Base-by-base conservation (phyloP, 2,888 invertebrate genomes). In the Nemotelus nigrinus region DNA sequence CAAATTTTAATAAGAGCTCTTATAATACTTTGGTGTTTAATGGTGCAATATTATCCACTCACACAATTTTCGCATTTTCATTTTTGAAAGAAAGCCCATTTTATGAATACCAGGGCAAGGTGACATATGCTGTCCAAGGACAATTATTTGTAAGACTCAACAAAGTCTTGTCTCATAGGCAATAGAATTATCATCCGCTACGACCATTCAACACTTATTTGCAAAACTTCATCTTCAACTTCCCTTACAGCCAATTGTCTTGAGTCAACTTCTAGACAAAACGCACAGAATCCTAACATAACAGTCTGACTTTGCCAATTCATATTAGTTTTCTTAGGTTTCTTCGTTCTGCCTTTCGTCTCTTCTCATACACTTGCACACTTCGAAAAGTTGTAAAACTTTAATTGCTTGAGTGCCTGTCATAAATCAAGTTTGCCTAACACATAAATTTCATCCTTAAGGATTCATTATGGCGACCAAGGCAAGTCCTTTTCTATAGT, bases 401-500 rank as follows among this genome's bases (percentile, higher is more conserved):
- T 74, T 74, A 74, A 74, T 74, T 74, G 63, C 74, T 74, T 74
- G 74, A 74, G 74, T 74, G 74, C 74, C 60, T 74, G 74, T 74
- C 74, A 74, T 74, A 74, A 74, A 74, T 74, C 74, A 74, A 74
- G 74, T 74, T 74, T 60, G 60, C 48, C 74, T 63, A 47, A 63
- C 60, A 60, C 63, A 74, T 74, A 74, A 74, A 74, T 74, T 74
- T 60, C 41, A 43, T 74, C 74, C 74, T 74, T 74, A 63, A 63
- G 63, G 74, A 74, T 48, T 74, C 74, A 74, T 74, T 74, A 74
- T 60, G 70, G 70, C 53, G 53, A 70, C 70, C 8, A 58, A 25
- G 25, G 25, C 25, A 25, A 25, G 74, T 74, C 74, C 74, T 74
- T 74, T 55, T 70, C 53, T 63, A 43, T 72, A 50, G 63, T 74